Evolutionary conservation across 35 echinoderm and acorn worm species (phyloP).

Genomic region (Nesometra sesokonis): DNA sequence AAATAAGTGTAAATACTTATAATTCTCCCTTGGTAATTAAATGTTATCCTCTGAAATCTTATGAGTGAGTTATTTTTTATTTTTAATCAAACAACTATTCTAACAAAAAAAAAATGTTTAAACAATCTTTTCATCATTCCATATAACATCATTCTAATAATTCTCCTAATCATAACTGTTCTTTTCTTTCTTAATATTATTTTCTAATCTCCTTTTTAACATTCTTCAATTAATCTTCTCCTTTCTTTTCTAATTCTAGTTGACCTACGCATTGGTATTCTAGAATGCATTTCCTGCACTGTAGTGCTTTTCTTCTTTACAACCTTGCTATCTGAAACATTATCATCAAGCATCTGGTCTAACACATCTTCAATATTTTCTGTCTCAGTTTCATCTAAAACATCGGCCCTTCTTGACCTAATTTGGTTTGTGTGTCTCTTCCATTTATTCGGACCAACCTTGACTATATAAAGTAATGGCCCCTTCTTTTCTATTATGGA

Average conservation of each 20-base stretch:
- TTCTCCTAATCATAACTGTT: neutral
- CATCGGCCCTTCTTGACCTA: neutral
- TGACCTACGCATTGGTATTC: neutral
- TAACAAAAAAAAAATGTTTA: neutral
- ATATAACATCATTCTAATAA: neutral
- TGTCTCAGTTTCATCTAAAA: neutral
- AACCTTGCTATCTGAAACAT: neutral
- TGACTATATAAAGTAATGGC: slow-evolving; percentile 19
- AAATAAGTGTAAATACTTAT: neutral
- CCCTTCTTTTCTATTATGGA: slow-evolving; percentile 5
- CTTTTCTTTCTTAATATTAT: neutral
- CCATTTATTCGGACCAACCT: slow-evolving; percentile 15
- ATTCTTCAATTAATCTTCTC: neutral
- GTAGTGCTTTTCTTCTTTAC: neutral
- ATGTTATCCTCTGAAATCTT: neutral
- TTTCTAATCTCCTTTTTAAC: neutral
- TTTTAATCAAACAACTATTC: neutral
- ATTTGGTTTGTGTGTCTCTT: slow-evolving; percentile 27
- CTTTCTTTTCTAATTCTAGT: neutral
- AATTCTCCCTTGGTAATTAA: neutral
- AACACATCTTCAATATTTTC: neutral
- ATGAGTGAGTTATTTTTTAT: neutral
- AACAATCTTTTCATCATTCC: neutral
- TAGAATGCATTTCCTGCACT: neutral
- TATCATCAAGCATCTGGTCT: neutral